Evolutionary conservation across 2,113 vertebrate species (phyloP).

Genomic region (Cyprinodon variegatus): DNA sequence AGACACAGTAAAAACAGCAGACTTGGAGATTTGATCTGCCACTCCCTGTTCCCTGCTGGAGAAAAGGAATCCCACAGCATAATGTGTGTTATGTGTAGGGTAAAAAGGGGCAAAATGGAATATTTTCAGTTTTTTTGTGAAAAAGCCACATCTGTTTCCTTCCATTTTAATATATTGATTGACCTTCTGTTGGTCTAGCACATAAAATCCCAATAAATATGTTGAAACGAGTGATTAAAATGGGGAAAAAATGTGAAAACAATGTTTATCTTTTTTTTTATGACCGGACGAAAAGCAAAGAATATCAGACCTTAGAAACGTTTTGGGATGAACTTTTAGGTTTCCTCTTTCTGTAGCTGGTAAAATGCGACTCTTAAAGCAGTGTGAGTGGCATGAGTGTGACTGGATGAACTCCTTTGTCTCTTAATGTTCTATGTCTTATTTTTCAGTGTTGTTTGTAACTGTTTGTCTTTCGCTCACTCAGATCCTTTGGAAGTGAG

Average conservation of each 20-base stretch:
- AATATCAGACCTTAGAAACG: neutral
- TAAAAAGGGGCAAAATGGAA: neutral
- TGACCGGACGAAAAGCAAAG: neutral
- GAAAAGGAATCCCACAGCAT: no score
- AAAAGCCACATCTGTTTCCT: neutral
- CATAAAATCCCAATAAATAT: neutral
- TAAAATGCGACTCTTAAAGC: neutral
- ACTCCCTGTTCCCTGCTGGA: no score
- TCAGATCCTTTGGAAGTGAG: slow-evolving; percentile 75
- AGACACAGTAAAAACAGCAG: no score
- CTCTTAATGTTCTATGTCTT: neutral
- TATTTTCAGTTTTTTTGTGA: neutral
- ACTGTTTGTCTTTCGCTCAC: neutral
- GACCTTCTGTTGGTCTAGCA: neutral
- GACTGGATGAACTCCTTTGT: neutral
- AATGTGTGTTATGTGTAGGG: neutral
- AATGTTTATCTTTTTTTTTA: neutral
- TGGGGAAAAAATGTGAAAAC: neutral
- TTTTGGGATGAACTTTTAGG: neutral
- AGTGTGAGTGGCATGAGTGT: neutral
- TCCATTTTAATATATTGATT: neutral
- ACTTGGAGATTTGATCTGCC: no score
- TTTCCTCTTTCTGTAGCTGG: neutral
- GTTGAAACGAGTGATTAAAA: neutral
- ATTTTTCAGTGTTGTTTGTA: neutral